phyloP scores from a whole-genome alignment of 2,113 vertebrate genomes.

The Chascanopsetta lugubris region DNA sequence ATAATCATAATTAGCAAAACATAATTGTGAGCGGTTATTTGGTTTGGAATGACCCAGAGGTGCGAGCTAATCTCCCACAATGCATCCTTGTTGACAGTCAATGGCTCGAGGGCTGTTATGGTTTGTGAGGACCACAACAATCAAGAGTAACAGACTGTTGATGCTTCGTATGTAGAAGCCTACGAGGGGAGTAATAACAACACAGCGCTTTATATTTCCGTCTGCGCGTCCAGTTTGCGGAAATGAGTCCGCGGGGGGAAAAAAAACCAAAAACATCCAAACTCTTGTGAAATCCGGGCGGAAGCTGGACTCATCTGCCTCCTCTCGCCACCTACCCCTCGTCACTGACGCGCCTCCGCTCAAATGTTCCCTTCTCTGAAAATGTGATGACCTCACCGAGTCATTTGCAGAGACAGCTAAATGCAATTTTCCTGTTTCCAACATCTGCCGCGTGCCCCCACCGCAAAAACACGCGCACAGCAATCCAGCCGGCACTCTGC shows the following conservation, averaged over 20 bases:
- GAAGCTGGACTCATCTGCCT: not conserved
- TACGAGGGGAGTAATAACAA: not conserved
- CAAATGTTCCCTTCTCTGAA: not conserved
- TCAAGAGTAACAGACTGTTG: constrained; percentile 12
- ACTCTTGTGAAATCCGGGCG: too few relatives aligned
- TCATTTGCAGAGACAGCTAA: constrained; percentile 6
- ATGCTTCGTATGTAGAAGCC: constrained; percentile 8
- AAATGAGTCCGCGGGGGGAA: too few relatives aligned
- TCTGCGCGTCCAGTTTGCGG: too few relatives aligned
- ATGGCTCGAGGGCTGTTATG: constrained; percentile 27
- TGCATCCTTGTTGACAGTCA: constrained; percentile 43
- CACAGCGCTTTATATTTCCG: not conserved
- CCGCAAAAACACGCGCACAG: not conserved
- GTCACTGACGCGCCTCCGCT: not conserved
- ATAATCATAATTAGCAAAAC: constrained; percentile 73
- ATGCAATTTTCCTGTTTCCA: constrained; percentile 16
- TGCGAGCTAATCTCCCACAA: constrained; percentile 59
- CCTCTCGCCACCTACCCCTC: not conserved
- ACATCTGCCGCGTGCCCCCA: not conserved
- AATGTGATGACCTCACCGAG: constrained; percentile 11
- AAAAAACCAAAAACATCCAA: too few relatives aligned
- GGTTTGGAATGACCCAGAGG: constrained; percentile 62
- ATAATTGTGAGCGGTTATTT: constrained; percentile 70
- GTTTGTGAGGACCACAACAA: constrained; percentile 37
- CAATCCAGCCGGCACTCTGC: not conserved